Evolutionary conservation across 2,888 invertebrate genomes (phyloP).

Genomic region (Serripes groenlandicus): DNA sequence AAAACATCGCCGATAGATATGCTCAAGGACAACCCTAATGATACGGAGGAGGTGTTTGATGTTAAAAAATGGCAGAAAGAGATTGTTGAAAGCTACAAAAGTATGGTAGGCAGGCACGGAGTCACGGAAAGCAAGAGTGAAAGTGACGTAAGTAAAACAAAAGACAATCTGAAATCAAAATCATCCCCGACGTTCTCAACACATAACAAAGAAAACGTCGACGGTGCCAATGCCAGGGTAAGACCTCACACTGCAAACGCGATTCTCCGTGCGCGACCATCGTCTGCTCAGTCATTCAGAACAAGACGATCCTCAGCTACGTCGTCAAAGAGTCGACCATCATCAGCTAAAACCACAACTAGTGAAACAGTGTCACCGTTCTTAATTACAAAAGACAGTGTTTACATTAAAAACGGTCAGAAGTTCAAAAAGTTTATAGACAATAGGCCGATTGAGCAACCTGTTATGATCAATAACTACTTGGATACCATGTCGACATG

Average conservation of each 20-base stretch:
- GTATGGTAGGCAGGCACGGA: conserved; percentile 43
- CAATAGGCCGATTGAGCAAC: conserved; percentile 53
- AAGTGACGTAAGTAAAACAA: conserved; percentile 18
- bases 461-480: conserved; percentile 62
- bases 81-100: conserved; percentile 66
- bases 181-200: conserved; percentile 52
- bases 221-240: conserved; percentile 1
- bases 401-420: conserved; percentile 57
- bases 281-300: background rate
- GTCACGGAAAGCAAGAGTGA: conserved; percentile 15
- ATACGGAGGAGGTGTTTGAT: conserved; percentile 57
- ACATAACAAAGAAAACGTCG: conserved; percentile 4
- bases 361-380: conserved; percentile 38
- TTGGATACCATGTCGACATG: conserved; percentile 5
- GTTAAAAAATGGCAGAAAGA: conserved; percentile 62
- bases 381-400: conserved; percentile 63
- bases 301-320: conserved; percentile 24
- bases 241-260: conserved; percentile 69
- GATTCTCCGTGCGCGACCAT: background rate
- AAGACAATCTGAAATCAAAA: conserved; percentile 41
- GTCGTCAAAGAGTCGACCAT: conserved; percentile 25
- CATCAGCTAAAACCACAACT: conserved; percentile 33
- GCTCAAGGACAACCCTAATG: conserved; percentile 41
- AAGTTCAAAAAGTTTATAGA: conserved; percentile 62
- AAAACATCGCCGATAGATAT: conserved; percentile 43